Conservation (phyloP, 2,888 invertebrate genomes). For the Meteorus cinctellus region DNA sequence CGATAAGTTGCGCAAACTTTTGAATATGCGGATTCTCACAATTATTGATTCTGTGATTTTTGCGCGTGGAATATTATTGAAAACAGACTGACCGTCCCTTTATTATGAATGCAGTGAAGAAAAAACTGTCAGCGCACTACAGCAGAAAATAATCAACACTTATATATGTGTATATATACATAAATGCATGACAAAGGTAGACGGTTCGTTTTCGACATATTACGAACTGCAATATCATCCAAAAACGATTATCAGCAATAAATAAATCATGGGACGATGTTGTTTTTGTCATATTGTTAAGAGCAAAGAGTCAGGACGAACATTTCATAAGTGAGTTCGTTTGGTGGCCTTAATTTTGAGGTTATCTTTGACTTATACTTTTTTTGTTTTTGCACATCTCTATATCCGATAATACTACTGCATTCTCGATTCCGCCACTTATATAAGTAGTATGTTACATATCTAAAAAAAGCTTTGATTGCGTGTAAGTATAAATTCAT, state of each 20-base stretch:
- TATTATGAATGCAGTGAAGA: too few species aligned
- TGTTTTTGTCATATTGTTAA: slow-evolving; percentile 13
- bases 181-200: neutral
- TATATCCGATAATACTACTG: slow-evolving; percentile 1
- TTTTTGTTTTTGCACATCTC: slow-evolving; percentile 10
- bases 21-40: too few species aligned
- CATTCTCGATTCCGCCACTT: neutral
- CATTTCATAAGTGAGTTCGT: slow-evolving; percentile 19
- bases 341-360: slow-evolving; percentile 5
- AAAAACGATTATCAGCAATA: neutral
- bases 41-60: too few species aligned
- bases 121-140: too few species aligned
- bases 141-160: neutral
- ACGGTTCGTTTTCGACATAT: neutral
- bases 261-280: slow-evolving; percentile 18
- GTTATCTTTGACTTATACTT: slow-evolving; percentile 7
- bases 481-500: neutral
- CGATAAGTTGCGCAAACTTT: too few species aligned
- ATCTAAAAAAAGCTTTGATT: neutral
- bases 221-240: neutral
- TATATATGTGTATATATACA: neutral
- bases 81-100: too few species aligned
- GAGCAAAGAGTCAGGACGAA: slow-evolving; percentile 3
- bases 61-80: too few species aligned
- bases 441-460: neutral